phyloP scores from a whole-genome alignment of 2,888 invertebrate species.

The Zele albiditarsus region DNA sequence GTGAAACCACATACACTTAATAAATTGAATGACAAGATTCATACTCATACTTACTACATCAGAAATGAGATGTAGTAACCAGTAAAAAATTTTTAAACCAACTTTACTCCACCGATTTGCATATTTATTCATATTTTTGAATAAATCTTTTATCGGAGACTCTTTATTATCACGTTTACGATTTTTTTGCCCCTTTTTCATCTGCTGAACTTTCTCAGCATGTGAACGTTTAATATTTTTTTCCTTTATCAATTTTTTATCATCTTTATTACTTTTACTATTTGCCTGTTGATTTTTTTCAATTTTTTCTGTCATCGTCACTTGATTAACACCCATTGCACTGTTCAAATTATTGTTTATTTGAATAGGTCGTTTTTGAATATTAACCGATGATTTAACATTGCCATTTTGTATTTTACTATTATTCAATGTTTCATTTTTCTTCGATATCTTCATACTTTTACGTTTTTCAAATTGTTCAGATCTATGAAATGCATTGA shows the following conservation, averaged over 20 bases:
- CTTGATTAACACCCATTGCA: slow-evolving; percentile 63
- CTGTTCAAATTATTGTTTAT: slow-evolving; percentile 66
- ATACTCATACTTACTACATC: slow-evolving; percentile 87
- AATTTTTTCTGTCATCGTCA: slow-evolving; percentile 62
- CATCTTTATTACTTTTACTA: slow-evolving; percentile 74
- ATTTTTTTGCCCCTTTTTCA: slow-evolving; percentile 75
- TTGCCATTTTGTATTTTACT: slow-evolving; percentile 70
- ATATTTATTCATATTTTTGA: slow-evolving; percentile 73
- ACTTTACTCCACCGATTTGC: slow-evolving; percentile 76
- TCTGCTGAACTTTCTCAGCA: slow-evolving; percentile 70
- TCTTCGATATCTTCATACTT: slow-evolving; percentile 57
- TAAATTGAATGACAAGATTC: slow-evolving; percentile 80
- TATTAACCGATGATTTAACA: slow-evolving; percentile 57
- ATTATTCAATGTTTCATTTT: slow-evolving; percentile 67
- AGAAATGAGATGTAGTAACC: slow-evolving; percentile 86
- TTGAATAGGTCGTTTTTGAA: slow-evolving; percentile 65
- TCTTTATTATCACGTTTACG: slow-evolving; percentile 73
- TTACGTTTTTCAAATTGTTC: slow-evolving; percentile 68
- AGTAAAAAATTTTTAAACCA: slow-evolving; percentile 78
- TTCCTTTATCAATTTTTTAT: slow-evolving; percentile 73
- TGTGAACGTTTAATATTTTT: slow-evolving; percentile 72
- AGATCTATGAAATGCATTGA: slow-evolving; percentile 62
- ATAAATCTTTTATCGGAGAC: slow-evolving; percentile 65
- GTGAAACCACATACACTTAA: slow-evolving; percentile 69
- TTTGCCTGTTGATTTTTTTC: slow-evolving; percentile 69